phyloP scores from a whole-genome alignment of 2,797 vertebrate genomes.

The Mus minutoides region DNA sequence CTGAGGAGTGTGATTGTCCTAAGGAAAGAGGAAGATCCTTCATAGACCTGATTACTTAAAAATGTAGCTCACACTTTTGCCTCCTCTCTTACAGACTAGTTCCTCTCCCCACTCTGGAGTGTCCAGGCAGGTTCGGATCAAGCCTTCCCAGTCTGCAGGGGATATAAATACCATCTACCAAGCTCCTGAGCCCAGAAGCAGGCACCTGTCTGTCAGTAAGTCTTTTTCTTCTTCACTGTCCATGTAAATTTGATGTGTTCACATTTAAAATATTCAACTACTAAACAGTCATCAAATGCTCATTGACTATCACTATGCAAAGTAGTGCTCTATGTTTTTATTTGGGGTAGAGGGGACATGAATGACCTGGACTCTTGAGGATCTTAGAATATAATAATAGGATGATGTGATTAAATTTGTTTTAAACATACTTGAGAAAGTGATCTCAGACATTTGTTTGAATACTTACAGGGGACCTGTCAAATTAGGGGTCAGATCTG shows the following conservation, averaged over 20 bases:
- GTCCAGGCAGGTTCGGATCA: slow-evolving; percentile 96
- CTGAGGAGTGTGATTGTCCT: not conserved
- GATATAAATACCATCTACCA: slow-evolving; percentile 94
- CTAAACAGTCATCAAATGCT: slow-evolving; percentile 4
- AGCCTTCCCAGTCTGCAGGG: slow-evolving; percentile 95
- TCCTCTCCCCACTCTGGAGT: slow-evolving; percentile 90
- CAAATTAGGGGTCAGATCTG: slow-evolving; percentile 32
- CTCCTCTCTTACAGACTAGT: slow-evolving; percentile 86
- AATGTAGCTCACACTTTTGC: slow-evolving; percentile 52
- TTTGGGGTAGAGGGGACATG: not conserved
- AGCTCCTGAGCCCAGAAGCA: slow-evolving; percentile 93
- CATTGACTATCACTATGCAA: not conserved
- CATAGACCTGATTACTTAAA: not conserved
- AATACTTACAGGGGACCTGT: slow-evolving; percentile 7
- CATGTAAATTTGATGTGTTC: slow-evolving; percentile 33
- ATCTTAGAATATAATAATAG: not conserved
- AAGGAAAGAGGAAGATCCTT: not conserved
- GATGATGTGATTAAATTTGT: slow-evolving; percentile 13
- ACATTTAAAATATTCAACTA: not conserved
- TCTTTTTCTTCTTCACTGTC: not conserved
- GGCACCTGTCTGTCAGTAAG: slow-evolving; percentile 96
- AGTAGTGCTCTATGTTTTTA: slow-evolving; percentile 31
- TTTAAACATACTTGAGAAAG: slow-evolving; percentile 30
- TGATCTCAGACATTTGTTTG: slow-evolving; percentile 33
- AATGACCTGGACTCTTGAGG: not conserved